Evolutionary conservation across 2,113 vertebrate genomes (phyloP), one percentile per base, ranked within the genome.

Genomic region (Aspidoscelis tigris): DNA sequence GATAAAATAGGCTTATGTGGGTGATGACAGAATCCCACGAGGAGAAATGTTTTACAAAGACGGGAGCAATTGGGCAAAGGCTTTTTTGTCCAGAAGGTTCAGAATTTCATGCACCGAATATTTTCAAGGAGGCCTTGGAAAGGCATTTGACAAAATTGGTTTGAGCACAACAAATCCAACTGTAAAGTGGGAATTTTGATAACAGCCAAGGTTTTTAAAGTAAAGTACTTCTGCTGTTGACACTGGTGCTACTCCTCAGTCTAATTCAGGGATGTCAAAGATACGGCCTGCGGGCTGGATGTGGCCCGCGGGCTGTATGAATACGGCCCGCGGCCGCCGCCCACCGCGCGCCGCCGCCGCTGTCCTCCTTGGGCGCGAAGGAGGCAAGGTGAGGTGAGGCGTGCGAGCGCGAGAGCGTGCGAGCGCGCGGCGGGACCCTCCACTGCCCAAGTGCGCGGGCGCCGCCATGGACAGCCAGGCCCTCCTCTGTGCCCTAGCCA

Each of bases 31-130:
- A 66, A 41, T 44, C 24, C 44, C 73, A 47, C 6, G 70, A 65
- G 22, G 64, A 33, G 50, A 44, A 50, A 80, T 80, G 78, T 80
- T 61, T 65, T 75, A 10, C 11, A 82, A 82, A 11, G 26, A 47
- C 24, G 21, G 64, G 47, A 71, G 55, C 16, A 65, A 65, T 82
- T 82, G 58, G 16, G 81, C 39, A 82, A 65, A 65, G 16, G n/a
- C 18, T 20, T 61, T 61, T 75, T 76, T 76, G 24, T 16, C 44
- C 21, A 26, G n/a, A 9, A 18, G 61, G 6, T 44, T 79, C 41
- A 65, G 39, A 65, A 24, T 16, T 22, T 44, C 75, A 65, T 16
- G 21, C 77, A 65, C 10, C 14, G 4, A 6, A 14, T 78, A 20
- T 61, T 26, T 77, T 53, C 16, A 77, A 77, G 39, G 43, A 24